phyloP scores from a whole-genome alignment of 2,888 invertebrate species.

The Helicoverpa assulta region DNA sequence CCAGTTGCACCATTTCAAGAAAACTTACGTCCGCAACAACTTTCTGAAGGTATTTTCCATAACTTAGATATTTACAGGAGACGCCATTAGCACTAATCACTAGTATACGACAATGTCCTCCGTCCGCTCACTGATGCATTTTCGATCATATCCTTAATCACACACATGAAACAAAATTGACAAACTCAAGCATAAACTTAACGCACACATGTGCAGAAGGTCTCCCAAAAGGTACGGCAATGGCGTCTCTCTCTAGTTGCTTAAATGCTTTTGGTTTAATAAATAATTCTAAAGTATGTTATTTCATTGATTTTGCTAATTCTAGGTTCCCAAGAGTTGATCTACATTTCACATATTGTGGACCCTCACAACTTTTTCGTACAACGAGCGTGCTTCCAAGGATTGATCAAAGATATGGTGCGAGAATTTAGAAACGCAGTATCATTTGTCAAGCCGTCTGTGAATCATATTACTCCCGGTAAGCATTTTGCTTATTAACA shows the following conservation, averaged over 20 bases:
- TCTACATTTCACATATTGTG: constrained; percentile 90
- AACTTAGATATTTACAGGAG: not conserved
- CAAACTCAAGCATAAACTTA: no score
- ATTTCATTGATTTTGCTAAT: constrained; percentile 10
- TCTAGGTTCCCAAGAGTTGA: constrained; percentile 85
- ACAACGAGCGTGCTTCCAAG: constrained; percentile 82
- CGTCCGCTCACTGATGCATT: no score
- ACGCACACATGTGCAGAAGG: no score
- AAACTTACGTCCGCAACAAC: constrained; percentile 73
- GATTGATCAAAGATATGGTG: constrained; percentile 78
- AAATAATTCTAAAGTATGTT: not conserved
- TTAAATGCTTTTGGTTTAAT: no score
- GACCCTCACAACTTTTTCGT: constrained; percentile 92
- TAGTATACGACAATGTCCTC: no score
- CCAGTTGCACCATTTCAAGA: constrained; percentile 74
- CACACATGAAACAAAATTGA: no score
- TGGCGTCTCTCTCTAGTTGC: no score
- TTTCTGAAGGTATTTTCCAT: constrained; percentile 76
- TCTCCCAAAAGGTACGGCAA: no score
- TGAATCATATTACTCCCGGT: constrained; percentile 78
- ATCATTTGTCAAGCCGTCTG: constrained; percentile 75
- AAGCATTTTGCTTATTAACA: constrained; percentile 33
- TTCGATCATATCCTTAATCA: no score
- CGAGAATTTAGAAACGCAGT: constrained; percentile 79
- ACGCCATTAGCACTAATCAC: no score